These are phyloP conservation scores for Plestiodon gilberti DNA, from an alignment of 2,113 vertebrate genomes.

Conservation along the genomic window DNA sequence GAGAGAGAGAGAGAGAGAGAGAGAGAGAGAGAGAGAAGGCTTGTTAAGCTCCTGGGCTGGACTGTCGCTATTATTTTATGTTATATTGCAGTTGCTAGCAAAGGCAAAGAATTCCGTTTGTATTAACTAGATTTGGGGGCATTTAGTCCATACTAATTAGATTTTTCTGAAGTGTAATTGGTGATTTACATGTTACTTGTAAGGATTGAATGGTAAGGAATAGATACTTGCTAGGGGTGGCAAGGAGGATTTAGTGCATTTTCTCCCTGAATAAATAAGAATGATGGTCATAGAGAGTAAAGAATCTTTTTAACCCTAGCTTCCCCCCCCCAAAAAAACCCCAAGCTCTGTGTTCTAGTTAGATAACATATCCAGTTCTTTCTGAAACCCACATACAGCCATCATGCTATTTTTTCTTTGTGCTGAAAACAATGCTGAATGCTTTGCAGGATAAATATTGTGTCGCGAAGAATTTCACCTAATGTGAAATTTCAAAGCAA, in stretches of 20 bases:
- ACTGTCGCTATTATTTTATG: conserved; percentile 6
- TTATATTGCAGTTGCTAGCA: background rate
- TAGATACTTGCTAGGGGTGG: background rate
- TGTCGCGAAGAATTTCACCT: background rate
- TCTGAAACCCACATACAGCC: too few species aligned
- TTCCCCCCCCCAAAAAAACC: background rate
- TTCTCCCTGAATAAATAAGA: background rate
- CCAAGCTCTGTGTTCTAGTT: too few species aligned
- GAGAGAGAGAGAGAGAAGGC: too few species aligned
- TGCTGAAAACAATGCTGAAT: too few species aligned
- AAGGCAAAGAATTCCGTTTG: background rate
- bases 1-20: too few species aligned
- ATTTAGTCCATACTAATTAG: conserved; percentile 24
- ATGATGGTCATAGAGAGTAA: background rate
- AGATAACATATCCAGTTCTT: background rate
- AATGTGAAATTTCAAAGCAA: background rate
- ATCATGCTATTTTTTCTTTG: too few species aligned
- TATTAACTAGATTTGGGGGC: conserved; percentile 7
- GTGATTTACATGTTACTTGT: background rate
- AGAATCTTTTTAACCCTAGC: background rate
- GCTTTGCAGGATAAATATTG: background rate
- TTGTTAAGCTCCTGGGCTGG: background rate
- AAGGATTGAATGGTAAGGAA: background rate
- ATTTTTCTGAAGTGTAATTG: conserved; percentile 4
- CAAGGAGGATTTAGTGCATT: background rate